Conservation (phyloP, 2,797 vertebrate species). For the Lindbergichthys nudifrons region DNA sequence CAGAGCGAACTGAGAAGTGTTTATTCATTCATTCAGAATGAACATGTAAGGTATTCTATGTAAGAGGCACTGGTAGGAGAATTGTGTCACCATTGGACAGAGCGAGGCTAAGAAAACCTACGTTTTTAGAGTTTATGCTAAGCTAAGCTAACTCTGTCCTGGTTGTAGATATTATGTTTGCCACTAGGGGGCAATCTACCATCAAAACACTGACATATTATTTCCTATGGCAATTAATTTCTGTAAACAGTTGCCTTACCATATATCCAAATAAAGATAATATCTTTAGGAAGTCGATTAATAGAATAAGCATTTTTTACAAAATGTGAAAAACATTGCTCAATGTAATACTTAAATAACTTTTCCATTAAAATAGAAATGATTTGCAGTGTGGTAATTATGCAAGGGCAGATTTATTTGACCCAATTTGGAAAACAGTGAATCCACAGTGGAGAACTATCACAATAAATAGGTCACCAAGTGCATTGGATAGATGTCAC, state of each 20-base stretch:
- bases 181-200: not conserved
- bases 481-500: not conserved
- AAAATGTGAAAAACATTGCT: not conserved
- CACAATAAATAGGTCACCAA: constrained; percentile 19
- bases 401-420: constrained; percentile 13
- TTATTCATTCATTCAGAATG: no score
- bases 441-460: constrained; percentile 5
- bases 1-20: not conserved
- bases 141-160: not conserved
- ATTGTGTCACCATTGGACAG: no score
- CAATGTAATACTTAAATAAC: not conserved
- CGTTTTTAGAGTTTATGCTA: not conserved
- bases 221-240: not conserved
- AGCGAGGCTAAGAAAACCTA: no score
- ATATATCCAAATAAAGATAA: no score
- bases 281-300: not conserved
- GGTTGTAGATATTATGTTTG: not conserved
- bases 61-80: no score
- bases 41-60: not conserved
- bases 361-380: not conserved
- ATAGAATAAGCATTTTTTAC: not conserved
- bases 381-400: constrained; percentile 21
- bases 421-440: constrained; percentile 4
- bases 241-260: not conserved
- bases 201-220: not conserved